Evolutionary conservation across 2,113 vertebrate genomes (phyloP).

Genomic region (Phalacrocorax aristotelis): DNA sequence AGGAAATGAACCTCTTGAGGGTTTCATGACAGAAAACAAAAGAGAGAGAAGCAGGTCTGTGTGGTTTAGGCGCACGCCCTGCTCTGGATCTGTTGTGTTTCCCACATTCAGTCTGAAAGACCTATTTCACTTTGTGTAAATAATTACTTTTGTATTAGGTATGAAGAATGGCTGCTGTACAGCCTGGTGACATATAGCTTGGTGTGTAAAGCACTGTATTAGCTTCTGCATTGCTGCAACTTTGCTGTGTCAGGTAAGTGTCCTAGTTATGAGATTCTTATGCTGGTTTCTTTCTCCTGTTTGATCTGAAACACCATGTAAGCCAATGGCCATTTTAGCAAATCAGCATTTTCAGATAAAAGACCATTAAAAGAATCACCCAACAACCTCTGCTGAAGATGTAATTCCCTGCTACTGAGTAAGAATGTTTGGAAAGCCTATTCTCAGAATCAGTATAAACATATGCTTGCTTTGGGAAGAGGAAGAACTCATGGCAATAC

Average conservation of each 20-base stretch:
- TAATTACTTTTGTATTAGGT: fast-evolving
- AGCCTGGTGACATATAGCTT: neutral
- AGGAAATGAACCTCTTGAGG: neutral
- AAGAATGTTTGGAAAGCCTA: neutral
- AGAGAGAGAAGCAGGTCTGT: neutral
- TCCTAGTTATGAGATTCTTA: neutral
- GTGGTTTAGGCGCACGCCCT: neutral
- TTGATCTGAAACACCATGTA: neutral
- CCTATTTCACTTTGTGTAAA: neutral
- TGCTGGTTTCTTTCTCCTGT: neutral
- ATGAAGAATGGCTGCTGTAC: neutral
- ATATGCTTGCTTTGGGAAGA: neutral
- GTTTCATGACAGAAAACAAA: neutral
- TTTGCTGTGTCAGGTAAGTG: neutral
- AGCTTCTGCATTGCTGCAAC: neutral
- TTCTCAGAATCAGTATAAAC: neutral
- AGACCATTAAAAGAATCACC: neutral
- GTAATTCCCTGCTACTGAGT: neutral
- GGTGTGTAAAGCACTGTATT: neutral
- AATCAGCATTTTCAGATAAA: neutral
- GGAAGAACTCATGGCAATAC: neutral
- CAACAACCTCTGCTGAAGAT: neutral
- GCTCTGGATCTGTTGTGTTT: neutral
- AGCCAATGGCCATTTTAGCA: neutral
- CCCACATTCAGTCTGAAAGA: neutral